A percentile compares a stretch with the other conserved stretches of the same genome.
phyloP scores from a whole-genome alignment of 1,140 invertebrate genomes.

The Drosophila tsacasi region DNA sequence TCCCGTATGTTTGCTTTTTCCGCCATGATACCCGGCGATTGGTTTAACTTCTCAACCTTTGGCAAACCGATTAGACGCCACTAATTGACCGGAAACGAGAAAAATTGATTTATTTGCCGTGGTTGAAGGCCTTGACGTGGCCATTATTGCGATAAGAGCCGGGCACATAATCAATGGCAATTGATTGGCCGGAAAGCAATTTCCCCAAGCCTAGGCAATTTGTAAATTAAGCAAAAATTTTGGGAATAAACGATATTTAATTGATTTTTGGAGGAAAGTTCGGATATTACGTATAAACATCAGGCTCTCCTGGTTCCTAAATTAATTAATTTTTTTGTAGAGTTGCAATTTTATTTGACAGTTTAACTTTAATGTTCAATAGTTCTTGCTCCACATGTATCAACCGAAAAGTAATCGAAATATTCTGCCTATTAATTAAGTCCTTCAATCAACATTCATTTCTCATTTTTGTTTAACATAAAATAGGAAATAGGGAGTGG shows the following conservation, averaged over 20 bases:
- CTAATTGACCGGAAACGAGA: conserved; percentile 67
- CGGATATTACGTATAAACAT: conserved; percentile 12
- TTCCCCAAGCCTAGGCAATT: conserved; percentile 34
- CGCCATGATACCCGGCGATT: conserved; percentile 1
- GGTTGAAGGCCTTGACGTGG: conserved; percentile 32
- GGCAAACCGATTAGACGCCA: conserved; percentile 42
- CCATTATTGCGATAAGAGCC: conserved; percentile 36
- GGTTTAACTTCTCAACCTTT: conserved; percentile 27
- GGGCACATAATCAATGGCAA: conserved; percentile 43
- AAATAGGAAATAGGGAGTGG: conserved; percentile 22
- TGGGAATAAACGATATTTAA: conserved; percentile 31
- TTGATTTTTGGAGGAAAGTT: conserved; percentile 13
- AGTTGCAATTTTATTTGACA: not conserved
- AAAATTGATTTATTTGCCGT: conserved; percentile 68
- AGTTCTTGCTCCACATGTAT: not conserved
- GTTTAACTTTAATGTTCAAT: not conserved
- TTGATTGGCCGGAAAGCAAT: conserved; percentile 44
- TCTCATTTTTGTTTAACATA: conserved; percentile 23
- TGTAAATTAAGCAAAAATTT: conserved; percentile 26
- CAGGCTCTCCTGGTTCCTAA: not conserved
- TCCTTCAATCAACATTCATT: conserved; percentile 12
- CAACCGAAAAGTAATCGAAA: not conserved
- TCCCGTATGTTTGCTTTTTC: conserved; percentile 30
- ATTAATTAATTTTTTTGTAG: not conserved
- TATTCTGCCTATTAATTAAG: too few species aligned